Percentiles rank a stretch among this genome's conserved stretches.
Conservation (phyloP, 2,113 vertebrate species). For the Tringa solitaria region DNA sequence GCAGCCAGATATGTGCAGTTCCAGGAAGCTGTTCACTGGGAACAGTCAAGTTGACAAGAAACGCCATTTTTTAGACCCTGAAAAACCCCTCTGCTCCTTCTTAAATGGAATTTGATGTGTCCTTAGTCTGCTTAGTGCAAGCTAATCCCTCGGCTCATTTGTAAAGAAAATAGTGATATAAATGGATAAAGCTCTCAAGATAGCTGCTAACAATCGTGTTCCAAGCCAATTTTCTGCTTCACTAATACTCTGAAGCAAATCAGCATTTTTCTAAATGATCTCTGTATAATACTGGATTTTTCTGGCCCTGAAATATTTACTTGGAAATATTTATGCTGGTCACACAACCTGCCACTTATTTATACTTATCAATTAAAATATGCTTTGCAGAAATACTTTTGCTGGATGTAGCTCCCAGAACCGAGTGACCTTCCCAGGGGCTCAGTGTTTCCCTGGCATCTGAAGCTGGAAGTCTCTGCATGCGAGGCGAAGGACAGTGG, state of each 20-base stretch:
- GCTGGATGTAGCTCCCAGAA: neutral
- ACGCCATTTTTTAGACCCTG: neutral
- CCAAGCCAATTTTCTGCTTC: constrained; percentile 48
- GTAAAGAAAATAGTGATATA: constrained; percentile 14
- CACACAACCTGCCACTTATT: neutral
- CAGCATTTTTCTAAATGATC: constrained; percentile 21
- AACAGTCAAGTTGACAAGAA: neutral
- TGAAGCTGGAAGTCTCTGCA: neutral
- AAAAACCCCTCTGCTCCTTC: neutral
- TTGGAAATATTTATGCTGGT: neutral
- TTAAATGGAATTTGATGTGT: neutral
- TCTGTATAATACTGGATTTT: neutral
- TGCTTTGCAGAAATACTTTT: neutral
- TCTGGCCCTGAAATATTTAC: neutral
- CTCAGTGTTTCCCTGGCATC: neutral
- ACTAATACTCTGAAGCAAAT: constrained; percentile 19
- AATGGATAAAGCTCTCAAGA: constrained; percentile 32
- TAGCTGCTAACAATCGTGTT: constrained; percentile 24
- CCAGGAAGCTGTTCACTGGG: neutral
- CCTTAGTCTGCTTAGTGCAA: neutral
- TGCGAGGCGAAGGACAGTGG: rapidly evolving
- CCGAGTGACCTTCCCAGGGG: neutral
- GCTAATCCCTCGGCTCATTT: constrained; percentile 12
- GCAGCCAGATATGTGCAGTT: neutral
- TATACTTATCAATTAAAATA: neutral